These are phyloP conservation scores for Drosophila mimica DNA, from an alignment of 2,888 invertebrate genomes.

Conservation along the genomic window DNA sequence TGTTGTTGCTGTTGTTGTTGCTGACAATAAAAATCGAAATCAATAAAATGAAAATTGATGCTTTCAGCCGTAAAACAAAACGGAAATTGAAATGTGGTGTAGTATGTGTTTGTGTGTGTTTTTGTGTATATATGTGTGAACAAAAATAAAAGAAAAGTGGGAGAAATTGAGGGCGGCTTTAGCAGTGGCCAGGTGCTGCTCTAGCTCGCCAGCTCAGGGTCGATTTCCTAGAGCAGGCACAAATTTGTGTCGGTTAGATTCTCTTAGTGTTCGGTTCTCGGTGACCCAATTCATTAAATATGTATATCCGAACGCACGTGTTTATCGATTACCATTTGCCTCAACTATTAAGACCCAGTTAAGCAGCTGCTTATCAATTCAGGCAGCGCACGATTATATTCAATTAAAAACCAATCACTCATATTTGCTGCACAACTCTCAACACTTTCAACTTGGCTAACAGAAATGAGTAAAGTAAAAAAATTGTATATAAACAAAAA, in stretches of 20 bases:
- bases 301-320: slow-evolving; percentile 7
- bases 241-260: slow-evolving; percentile 16
- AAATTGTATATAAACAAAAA: slow-evolving; percentile 11
- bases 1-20: slow-evolving; percentile 31
- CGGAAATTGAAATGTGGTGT: slow-evolving; percentile 79
- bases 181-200: slow-evolving; percentile 23
- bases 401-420: slow-evolving; percentile 77
- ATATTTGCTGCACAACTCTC: slow-evolving; percentile 43
- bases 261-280: slow-evolving; percentile 1
- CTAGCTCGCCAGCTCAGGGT: slow-evolving; percentile 38
- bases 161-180: neutral
- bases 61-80: slow-evolving; percentile 78
- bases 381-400: slow-evolving; percentile 48
- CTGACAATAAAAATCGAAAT: slow-evolving; percentile 76
- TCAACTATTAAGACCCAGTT: slow-evolving; percentile 8
- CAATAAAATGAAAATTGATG: slow-evolving; percentile 81
- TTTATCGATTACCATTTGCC: slow-evolving; percentile 38
- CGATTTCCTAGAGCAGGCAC: slow-evolving; percentile 26
- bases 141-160: neutral
- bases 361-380: slow-evolving; percentile 34
- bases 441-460: slow-evolving; percentile 47
- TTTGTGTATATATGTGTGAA: neutral
- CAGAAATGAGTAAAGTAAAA: slow-evolving; percentile 13
- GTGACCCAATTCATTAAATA: slow-evolving; percentile 37
- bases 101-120: slow-evolving; percentile 12